A percentile compares a stretch with the other conserved stretches of the same genome.
Evolutionary conservation across 1,140 invertebrate genomes (phyloP).

Genomic region (Solen grandis): DNA sequence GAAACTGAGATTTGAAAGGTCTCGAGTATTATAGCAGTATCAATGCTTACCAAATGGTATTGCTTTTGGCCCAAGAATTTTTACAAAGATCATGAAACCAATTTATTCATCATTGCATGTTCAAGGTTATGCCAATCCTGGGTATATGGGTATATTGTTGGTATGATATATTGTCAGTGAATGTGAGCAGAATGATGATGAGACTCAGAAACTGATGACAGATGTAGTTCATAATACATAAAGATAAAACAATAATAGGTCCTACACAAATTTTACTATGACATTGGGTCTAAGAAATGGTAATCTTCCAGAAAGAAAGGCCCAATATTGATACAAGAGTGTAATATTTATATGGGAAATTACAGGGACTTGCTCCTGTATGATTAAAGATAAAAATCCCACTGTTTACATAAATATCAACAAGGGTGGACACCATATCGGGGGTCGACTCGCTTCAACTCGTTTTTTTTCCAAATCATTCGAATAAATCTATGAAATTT

Average conservation of each 20-base stretch:
- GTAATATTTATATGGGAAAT: background rate
- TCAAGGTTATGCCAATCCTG: constrained; percentile 4
- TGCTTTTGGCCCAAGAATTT: constrained; percentile 13
- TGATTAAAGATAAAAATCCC: no score
- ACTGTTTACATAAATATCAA: no score
- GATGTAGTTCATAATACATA: constrained; percentile 55
- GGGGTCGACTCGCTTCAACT: background rate
- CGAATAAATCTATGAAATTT: background rate
- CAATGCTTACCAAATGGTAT: no score
- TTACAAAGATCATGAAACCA: constrained; percentile 49
- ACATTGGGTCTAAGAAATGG: constrained; percentile 30
- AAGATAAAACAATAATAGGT: no score
- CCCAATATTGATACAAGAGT: no score
- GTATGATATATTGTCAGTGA: constrained; percentile 9
- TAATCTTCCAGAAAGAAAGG: background rate
- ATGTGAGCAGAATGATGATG: constrained; percentile 29
- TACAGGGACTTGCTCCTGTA: no score
- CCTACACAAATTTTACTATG: constrained; percentile 57
- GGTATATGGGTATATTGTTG: constrained; percentile 34
- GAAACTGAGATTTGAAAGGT: constrained; percentile 14
- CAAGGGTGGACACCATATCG: background rate
- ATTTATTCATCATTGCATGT: constrained; percentile 13
- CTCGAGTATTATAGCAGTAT: constrained; percentile 29
- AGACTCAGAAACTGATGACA: constrained; percentile 23
- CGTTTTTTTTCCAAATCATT: background rate